Base-by-base conservation (phyloP, 2,113 vertebrate genomes). In the Pachycephala philippinensis region DNA sequence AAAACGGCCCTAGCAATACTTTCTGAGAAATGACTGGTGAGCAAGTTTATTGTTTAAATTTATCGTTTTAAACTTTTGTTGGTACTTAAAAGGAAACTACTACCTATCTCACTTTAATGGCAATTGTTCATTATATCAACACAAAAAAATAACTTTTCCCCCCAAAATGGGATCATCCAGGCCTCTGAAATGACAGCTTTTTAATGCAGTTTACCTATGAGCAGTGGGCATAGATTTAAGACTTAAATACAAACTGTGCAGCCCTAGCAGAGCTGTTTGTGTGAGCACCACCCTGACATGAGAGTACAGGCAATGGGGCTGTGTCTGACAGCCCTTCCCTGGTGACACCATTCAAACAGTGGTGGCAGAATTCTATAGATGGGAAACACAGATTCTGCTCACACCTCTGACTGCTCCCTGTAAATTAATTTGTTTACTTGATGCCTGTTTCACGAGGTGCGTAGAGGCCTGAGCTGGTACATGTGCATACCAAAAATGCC, bases 351-450 rank as follows among this genome's bases (percentile, higher is more conserved):
- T 17, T 50, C 10, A 18, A 50, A 35, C 19, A 1, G 3, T 11
- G 49, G 49, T 26, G 76, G 74, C 49, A 57, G 37, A 87, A 47
- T 6, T 39, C 63, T 31, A 2, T 3, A 63, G 82, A 84, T 70
- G 79, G 84, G 85, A 94, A 97, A 93, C 27, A 15, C 79, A 91
- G 71, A 52, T 86, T 44, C 78, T 72, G 52, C 74, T 95, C 63
- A 74, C 92, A 77, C 85, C 82, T 87, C 84, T 19, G 66, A 5
- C 75, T 80, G 71, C 70, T 91, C 54, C 75, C 85, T 47, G 71
- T 81, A 84, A 88, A 93, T 94, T 94, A 77, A 86, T 96, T 95
- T 93, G 92, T 92, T 96, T 93, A 78, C 88, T 90, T 6, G 85
- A 56, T 96, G 87, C 83, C 90, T 92, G 60, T 86, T 97, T 94